Evolutionary conservation across 2,113 vertebrate genomes (phyloP).

Genomic region (Caracal caracal): DNA sequence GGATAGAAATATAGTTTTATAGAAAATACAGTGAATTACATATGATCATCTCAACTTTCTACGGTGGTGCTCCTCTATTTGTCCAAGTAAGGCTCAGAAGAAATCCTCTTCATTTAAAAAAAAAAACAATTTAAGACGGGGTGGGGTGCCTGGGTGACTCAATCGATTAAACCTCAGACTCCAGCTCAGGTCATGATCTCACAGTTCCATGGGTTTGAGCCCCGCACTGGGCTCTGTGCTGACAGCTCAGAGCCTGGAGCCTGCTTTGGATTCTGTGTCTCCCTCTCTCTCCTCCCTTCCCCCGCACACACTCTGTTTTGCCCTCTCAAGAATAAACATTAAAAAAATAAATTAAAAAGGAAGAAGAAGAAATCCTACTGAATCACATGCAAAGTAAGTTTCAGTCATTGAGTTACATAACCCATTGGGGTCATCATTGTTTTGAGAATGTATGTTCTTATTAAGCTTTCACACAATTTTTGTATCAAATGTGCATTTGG

Average conservation of each 20-base stretch:
- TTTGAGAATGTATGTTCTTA: constrained; percentile 5
- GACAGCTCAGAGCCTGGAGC: too few relatives aligned
- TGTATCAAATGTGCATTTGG: not conserved
- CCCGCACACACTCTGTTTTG: too few relatives aligned
- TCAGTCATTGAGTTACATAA: not conserved
- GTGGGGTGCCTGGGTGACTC: too few relatives aligned
- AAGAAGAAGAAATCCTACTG: not conserved
- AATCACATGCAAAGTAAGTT: not conserved
- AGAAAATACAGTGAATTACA: not conserved
- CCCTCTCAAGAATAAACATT: too few relatives aligned
- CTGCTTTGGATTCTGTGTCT: too few relatives aligned
- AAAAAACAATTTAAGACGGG: too few relatives aligned
- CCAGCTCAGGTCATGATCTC: too few relatives aligned
- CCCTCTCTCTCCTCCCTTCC: too few relatives aligned
- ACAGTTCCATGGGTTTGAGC: too few relatives aligned
- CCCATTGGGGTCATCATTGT: not conserved
- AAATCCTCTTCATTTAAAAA: too few relatives aligned
- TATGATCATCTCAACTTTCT: not conserved
- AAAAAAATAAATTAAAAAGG: not conserved
- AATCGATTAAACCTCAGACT: too few relatives aligned
- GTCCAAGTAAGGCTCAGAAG: not conserved
- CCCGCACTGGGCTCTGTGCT: too few relatives aligned
- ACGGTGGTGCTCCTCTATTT: not conserved
- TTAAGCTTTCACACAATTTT: constrained; percentile 11
- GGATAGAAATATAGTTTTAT: not conserved